Conservation (phyloP, 1,140 invertebrate genomes). For the Periplaneta americana region DNA sequence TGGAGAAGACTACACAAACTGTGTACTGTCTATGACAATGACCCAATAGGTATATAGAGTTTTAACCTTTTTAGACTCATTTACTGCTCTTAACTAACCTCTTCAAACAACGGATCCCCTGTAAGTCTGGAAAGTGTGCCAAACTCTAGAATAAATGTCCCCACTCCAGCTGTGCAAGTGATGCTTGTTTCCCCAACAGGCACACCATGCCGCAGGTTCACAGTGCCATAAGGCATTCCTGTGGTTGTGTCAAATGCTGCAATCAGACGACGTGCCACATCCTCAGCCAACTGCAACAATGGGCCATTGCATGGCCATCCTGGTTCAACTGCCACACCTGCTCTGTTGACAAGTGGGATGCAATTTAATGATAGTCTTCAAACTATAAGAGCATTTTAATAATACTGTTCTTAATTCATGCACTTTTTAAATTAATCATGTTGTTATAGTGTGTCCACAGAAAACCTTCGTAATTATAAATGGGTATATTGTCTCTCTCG, state of each 20-base stretch:
- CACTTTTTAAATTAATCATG: too few relatives aligned
- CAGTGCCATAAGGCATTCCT: constrained; percentile 99
- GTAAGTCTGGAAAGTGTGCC: constrained; percentile 90
- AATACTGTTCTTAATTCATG: too few relatives aligned
- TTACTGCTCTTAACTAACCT: too few relatives aligned
- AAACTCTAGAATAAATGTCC: constrained; percentile 97
- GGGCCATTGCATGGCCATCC: constrained; percentile 98
- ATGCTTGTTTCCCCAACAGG: constrained; percentile 92
- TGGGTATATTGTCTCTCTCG: too few relatives aligned
- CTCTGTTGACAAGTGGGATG: constrained; percentile 43
- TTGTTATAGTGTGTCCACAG: too few relatives aligned
- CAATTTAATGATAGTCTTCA: background rate
- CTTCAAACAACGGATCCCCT: constrained; percentile 92
- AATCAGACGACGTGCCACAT: constrained; percentile 84
- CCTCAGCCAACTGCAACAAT: constrained; percentile 85
- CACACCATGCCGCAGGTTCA: constrained; percentile 87
- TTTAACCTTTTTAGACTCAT: too few relatives aligned
- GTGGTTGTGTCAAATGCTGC: constrained; percentile 85
- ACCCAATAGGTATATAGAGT: too few relatives aligned
- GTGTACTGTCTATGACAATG: too few relatives aligned
- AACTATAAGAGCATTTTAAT: too few relatives aligned
- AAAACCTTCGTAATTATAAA: too few relatives aligned
- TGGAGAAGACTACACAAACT: too few relatives aligned
- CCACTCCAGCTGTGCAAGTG: constrained; percentile 96
- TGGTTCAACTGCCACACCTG: constrained; percentile 75